Base-by-base conservation (phyloP, 1,140 invertebrate species). In the Oreohelix idahoensis region DNA sequence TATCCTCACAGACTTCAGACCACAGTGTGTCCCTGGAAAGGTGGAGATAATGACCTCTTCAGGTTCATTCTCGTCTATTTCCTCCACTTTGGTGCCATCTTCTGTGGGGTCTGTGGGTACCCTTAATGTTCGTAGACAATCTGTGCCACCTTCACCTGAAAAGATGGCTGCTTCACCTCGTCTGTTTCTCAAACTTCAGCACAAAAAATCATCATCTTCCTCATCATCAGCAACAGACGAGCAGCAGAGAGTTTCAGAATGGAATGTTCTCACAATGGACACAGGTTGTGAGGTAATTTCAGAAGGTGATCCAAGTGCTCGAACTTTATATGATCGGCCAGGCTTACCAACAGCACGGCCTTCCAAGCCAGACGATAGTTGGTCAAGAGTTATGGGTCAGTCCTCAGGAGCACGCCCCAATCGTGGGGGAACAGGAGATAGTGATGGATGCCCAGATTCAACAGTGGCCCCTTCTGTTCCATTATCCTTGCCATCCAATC, bases 131-230 rank as follows among this genome's bases (percentile, higher is more conserved):
- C 69, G 81, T 17, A 77, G 83, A n/a, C 81, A 82, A 73, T 79
- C 84, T 49, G 75, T 88, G 17, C 83, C 86, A 11, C 88, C 88
- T 36, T 87, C 88, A 77, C 88, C 88, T 36, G 91, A 92, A 42
- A 89, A 89, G 79, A 83, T 88, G 10, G 39, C 93, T 84, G 91
- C 92, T 83, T 94, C 94, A 80, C 94, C 94, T 45, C 92, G 94
- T 81, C 93, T 95, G 78, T 94, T 94, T 87, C 91, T 95, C 71
- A 93, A 94, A 86, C 93, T 95, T 83, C 80, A 82, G 51, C 58
- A 74, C 49, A 82, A 82, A 66, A 82, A 82, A 29, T 81, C 79
- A n/a, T 81, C 79, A 2, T 71, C 79, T 29, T 81, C 79, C 4
- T 81, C 79, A 20, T 81, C 79, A 32, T 82, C 80, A 26, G 38